Conservation (phyloP, 2,797 vertebrate species). For the Ptychobarbus kaznakovi region DNA sequence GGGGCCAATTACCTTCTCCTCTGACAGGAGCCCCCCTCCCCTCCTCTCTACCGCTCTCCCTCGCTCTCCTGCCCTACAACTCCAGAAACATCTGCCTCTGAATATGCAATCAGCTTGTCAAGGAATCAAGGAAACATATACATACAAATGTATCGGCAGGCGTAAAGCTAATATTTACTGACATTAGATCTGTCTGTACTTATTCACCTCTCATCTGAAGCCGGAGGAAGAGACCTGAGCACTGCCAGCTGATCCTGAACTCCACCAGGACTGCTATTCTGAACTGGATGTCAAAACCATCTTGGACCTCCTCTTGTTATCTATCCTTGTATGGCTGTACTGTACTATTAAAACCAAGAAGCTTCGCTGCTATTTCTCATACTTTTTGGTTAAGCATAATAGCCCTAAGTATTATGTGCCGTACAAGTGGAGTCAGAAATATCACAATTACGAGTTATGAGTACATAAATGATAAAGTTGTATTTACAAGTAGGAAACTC, state of each 20-base stretch:
- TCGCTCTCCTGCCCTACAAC: constrained; percentile 62
- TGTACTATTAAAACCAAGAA: background rate
- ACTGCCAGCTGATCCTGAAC: constrained; percentile 60
- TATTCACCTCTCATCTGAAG: constrained; percentile 61
- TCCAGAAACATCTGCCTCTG: constrained; percentile 81
- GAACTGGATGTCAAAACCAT: background rate
- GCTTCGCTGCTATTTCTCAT: background rate
- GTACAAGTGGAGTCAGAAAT: background rate
- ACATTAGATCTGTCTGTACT: constrained; percentile 78
- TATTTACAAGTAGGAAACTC: background rate
- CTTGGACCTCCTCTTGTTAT: background rate
- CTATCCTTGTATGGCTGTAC: background rate
- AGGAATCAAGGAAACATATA: constrained; percentile 64
- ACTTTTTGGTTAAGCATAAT: background rate
- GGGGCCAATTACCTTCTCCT: constrained; percentile 88
- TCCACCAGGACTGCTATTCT: constrained; percentile 35
- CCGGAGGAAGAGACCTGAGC: constrained; percentile 61
- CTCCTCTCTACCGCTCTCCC: constrained; percentile 62
- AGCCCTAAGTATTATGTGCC: background rate
- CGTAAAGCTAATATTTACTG: constrained; percentile 82
- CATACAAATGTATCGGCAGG: constrained; percentile 67
- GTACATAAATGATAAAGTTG: background rate
- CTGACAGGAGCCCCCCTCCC: constrained; percentile 76
- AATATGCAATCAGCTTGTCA: constrained; percentile 83
- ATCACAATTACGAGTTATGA: background rate